These are phyloP conservation scores for Irena cyanogastra DNA, from an alignment of 2,113 vertebrate species.

Conservation along the genomic window DNA sequence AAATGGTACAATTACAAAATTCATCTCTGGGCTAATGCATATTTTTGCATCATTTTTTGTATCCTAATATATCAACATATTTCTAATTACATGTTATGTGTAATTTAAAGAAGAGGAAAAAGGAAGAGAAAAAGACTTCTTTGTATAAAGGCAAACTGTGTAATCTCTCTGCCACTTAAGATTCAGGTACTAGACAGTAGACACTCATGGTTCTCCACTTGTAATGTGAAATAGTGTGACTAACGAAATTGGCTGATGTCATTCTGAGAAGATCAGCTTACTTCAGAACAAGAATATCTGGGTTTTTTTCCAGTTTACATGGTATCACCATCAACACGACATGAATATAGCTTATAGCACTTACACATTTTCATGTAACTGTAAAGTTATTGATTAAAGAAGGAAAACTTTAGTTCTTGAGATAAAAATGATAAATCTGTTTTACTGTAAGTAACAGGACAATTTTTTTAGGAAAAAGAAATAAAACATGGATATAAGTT, in stretches of 20 bases:
- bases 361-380: not conserved
- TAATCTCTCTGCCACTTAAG: not conserved
- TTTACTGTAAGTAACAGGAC: not conserved
- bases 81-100: fast-evolving
- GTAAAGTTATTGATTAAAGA: not conserved
- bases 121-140: not conserved
- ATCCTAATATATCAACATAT: not conserved
- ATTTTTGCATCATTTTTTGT: not conserved
- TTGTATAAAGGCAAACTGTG: not conserved
- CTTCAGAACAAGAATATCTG: not conserved
- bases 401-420: not conserved
- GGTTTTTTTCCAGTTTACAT: not conserved
- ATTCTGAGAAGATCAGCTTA: not conserved
- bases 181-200: not conserved
- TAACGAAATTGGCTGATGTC: not conserved
- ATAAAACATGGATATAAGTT: not conserved
- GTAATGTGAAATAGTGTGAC: not conserved
- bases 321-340: not conserved
- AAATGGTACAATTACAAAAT: not conserved
- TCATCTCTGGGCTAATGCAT: fast-evolving
- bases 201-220: not conserved
- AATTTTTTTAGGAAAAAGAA: not conserved
- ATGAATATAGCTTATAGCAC: not conserved
- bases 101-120: not conserved
- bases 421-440: not conserved